These are phyloP conservation scores for Lacerta agilis DNA, from an alignment of 2,797 vertebrate species.

Conservation along the genomic window DNA sequence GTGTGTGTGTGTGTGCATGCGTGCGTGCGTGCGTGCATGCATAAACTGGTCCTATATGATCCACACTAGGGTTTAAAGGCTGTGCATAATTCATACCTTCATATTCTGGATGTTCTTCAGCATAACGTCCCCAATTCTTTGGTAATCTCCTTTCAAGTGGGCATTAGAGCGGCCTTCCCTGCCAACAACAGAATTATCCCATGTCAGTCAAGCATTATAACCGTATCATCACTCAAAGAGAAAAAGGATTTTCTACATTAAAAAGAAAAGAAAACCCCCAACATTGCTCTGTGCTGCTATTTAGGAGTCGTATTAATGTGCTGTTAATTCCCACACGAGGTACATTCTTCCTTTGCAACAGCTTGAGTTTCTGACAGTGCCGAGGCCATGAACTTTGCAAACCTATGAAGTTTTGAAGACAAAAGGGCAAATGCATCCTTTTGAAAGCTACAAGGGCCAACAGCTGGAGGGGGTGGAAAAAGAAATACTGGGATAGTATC, in stretches of 20 bases:
- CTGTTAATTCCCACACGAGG: not conserved
- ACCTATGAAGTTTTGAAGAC: slow-evolving; percentile 37
- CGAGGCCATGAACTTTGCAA: slow-evolving; percentile 21
- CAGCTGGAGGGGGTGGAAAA: not conserved
- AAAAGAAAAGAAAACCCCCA: slow-evolving; percentile 1
- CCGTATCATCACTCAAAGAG: slow-evolving; percentile 14
- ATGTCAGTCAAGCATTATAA: slow-evolving; percentile 55
- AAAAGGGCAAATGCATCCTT: not conserved
- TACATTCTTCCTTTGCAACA: not conserved
- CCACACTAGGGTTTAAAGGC: not conserved
- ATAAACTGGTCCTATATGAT: not conserved
- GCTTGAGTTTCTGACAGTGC: not conserved
- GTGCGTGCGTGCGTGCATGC: not conserved
- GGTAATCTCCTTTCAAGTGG: slow-evolving; percentile 94
- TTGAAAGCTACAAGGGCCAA: slow-evolving; percentile 6
- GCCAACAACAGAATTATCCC: slow-evolving; percentile 56
- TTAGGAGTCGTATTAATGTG: slow-evolving; percentile 16
- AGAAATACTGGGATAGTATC: not conserved
- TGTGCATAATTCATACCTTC: slow-evolving; percentile 83
- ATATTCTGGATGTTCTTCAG: slow-evolving; percentile 92
- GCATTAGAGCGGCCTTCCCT: slow-evolving; percentile 97
- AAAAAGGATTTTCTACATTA: slow-evolving; percentile 22
- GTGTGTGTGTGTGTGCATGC: not conserved
- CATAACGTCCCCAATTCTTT: slow-evolving; percentile 95
- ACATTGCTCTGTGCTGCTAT: accelerated